Evolutionary conservation across 92 coral and sea anemone species (phyloP), one percentile per base, ranked within the genome.

Genomic region (Parazoanthus darwini): DNA sequence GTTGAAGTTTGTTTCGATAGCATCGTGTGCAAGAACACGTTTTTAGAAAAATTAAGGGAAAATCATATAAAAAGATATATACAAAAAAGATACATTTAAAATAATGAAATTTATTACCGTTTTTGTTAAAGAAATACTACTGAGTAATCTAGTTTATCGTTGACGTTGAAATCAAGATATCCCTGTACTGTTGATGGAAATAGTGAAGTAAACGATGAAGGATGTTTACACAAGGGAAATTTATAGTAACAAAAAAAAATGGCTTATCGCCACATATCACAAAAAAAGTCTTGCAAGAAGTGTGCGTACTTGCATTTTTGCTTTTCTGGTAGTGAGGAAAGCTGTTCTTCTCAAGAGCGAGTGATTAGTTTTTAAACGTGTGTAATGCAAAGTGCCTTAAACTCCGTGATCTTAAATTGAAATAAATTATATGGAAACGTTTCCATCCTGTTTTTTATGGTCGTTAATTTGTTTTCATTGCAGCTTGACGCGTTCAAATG

Each of bases 1-100:
- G 78, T 71, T 84, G 7, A 84, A 33, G 87, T 84, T 84, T 71
- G 78, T 73, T 84, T 71, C 78, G 5, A 84, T 44, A 44, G 74
- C 37, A 38, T 84, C 79, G 79, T 37, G 79, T 75, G 79, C 79
- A 75, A 35, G 38, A 39, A 51, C 79, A 38, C 79, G 79, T 50
- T 79, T 79, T 79, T 48, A 51, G 83, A 36, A 79, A 79, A 79
- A 79, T 29, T 44, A 48, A 46, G 33, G 23, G 54, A 29, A 42
- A 70, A 26, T 68, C 86, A 46, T 46, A 29, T 71, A 68, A 23
- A 84, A 71, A 71, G 77, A 3, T 16, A 84, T 25, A 84, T 26
- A 84, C 78, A 48, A 84, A 71, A 82, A 82, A 56, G n/a, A 80
- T 75, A 63, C 74, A 26, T 59, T 39, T 37, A 82, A 82, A 82